phyloP scores from a whole-genome alignment of 2,113 vertebrate genomes.

The Bufo bufo region DNA sequence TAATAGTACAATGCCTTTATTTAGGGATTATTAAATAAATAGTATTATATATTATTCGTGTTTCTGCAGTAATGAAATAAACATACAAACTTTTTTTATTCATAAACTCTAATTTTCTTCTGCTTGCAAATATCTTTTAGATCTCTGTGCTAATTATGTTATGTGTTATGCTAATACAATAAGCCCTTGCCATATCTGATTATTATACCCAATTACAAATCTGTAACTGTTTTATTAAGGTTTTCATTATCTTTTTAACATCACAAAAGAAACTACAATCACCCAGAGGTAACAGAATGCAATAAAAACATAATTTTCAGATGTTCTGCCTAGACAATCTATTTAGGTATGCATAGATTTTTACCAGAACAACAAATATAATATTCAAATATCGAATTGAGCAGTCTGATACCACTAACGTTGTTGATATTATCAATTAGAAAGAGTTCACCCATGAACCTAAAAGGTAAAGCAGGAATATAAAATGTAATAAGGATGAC shows the following conservation, averaged over 20 bases:
- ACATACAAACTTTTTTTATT: too few relatives aligned
- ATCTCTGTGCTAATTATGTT: constrained; percentile 66
- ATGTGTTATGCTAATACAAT: constrained; percentile 52
- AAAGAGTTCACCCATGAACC: neutral
- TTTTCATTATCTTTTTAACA: constrained; percentile 63
- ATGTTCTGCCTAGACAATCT: neutral
- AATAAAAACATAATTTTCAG: constrained; percentile 11
- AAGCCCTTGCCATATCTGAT: constrained; percentile 66
- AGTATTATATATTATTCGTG: too few relatives aligned
- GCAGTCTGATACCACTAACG: neutral
- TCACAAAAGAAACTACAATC: neutral
- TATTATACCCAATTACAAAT: constrained; percentile 72
- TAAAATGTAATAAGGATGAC: neutral
- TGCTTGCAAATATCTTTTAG: constrained; percentile 59
- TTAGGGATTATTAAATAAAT: too few relatives aligned
- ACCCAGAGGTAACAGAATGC: neutral
- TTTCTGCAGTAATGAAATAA: too few relatives aligned
- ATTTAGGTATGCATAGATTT: neutral
- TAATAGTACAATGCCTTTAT: too few relatives aligned
- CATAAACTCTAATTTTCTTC: neutral
- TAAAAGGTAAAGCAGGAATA: neutral
- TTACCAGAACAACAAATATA: neutral
- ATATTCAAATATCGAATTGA: neutral
- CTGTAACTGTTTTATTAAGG: constrained; percentile 63
- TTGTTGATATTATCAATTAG: neutral